Base-by-base conservation (phyloP, 2,888 invertebrate species). In the Helleia helle region DNA sequence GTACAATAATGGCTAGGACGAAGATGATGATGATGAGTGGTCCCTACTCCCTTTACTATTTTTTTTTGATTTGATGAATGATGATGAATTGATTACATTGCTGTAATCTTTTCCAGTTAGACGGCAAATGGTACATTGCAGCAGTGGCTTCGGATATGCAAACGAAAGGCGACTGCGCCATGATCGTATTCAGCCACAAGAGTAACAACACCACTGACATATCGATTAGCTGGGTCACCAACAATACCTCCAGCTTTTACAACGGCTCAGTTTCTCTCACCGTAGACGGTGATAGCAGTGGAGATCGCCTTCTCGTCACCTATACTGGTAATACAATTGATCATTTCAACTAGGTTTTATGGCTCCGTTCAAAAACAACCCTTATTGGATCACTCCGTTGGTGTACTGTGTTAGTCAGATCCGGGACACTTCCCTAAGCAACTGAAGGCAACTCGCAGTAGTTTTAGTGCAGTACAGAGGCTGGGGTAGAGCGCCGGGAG, bases 101-200 rank as follows among this genome's bases (percentile, higher is more conserved):
- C 5, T 3, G 14, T 4, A 13, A 12, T 7, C 6, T 29, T 13
- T 44, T 41, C 3, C 53, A 81, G 81, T 58, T 83, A 9, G 81
- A 81, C 38, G 81, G 81, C 0, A 65, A 65, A 41, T 83, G 83
- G 83, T 80, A 77, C 44, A 49, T 83, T 18, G 58, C 71, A 30
- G 76, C 73, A 0, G 62, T 72, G 0, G 74, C 81, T 0, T 66
- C 75, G 0, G 74, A 79, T 37, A 56, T 75, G 6, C 46, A 60
- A 3, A 59, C 75, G 1, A 46, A 65, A 42, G 83, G 77, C 0
- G 75, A 79, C 38, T 83, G 83, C 15, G 80, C 77, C 0, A 76
- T 64, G 54, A 68, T 83, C 0, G 55, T 67, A 34, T 83, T 81
- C 47, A 79, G 71, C 38, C 81, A 83, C 22, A 75, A 77, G 49